Evolutionary conservation across 1,140 invertebrate species (phyloP).

Genomic region (Drosophila murphyi): DNA sequence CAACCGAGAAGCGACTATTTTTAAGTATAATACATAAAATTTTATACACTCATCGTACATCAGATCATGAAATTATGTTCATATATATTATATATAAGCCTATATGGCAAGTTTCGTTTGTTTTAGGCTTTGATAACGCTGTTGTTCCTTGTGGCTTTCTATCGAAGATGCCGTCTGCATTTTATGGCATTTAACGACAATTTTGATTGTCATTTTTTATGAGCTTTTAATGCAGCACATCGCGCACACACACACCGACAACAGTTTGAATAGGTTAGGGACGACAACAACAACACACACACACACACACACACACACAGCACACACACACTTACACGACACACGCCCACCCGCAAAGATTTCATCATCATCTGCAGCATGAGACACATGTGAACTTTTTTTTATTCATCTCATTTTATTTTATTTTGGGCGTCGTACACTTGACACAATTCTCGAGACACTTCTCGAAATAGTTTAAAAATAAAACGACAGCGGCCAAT

Average conservation of each 20-base stretch:
- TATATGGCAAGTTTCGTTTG: conserved; percentile 50
- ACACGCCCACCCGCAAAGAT: conserved; percentile 38
- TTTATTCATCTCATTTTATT: conserved; percentile 13
- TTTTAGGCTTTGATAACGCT: conserved; percentile 32
- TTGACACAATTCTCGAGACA: conserved; percentile 71
- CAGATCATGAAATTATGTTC: conserved; percentile 16
- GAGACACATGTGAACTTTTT: conserved; percentile 31
- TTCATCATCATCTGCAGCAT: conserved; percentile 28
- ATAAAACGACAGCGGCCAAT: conserved; percentile 60
- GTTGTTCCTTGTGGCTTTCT: conserved; percentile 8
- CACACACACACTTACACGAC: background rate
- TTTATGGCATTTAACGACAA: conserved; percentile 54
- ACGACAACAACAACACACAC: conserved; percentile 8
- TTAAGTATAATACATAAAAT: conserved; percentile 46
- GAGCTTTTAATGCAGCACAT: conserved; percentile 43
- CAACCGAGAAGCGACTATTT: conserved; percentile 41
- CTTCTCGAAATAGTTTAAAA: conserved; percentile 72
- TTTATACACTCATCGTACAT: conserved; percentile 30
- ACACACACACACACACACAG: background rate
- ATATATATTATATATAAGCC: conserved; percentile 7
- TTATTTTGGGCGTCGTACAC: conserved; percentile 61
- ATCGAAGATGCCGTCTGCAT: conserved; percentile 28
- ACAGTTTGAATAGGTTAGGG: conserved; percentile 24
- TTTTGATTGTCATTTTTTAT: conserved; percentile 49
- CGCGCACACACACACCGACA: background rate